Evolutionary conservation across 2,888 invertebrate genomes (phyloP).

Genomic region (Rotaria sp.): DNA sequence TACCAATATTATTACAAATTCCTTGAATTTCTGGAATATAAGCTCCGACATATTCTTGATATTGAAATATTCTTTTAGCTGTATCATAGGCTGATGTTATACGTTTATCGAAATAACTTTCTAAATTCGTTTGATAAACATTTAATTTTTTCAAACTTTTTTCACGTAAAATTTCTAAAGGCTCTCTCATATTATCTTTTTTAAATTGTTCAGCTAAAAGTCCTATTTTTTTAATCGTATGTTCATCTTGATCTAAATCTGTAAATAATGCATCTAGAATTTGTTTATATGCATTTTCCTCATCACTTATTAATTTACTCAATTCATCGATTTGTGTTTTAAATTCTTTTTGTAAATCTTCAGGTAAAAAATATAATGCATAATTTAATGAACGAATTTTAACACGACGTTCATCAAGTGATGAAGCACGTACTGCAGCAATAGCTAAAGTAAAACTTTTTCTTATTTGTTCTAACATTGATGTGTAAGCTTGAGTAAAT

Average conservation of each 20-base stretch:
- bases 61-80: not conserved
- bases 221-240: not conserved
- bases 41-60: not conserved
- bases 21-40: not conserved
- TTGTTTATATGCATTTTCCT: not conserved
- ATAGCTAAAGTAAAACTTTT: not conserved
- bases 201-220: not conserved
- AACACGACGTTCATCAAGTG: not conserved
- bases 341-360: not conserved
- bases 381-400: conserved; percentile 5
- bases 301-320: not conserved
- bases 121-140: not conserved
- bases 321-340: not conserved
- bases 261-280: fast-evolving
- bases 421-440: not conserved
- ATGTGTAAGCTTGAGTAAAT: not conserved
- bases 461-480: not conserved
- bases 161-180: not conserved
- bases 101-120: not conserved
- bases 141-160: not conserved
- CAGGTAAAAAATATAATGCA: not conserved
- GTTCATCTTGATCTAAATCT: not conserved
- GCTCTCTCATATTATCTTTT: not conserved
- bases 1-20: not conserved
- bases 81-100: not conserved